A percentile compares a stretch with the other conserved stretches of the same genome.
Evolutionary conservation across 2,113 vertebrate species (phyloP).

Genomic region (Syngnathus scovelli): DNA sequence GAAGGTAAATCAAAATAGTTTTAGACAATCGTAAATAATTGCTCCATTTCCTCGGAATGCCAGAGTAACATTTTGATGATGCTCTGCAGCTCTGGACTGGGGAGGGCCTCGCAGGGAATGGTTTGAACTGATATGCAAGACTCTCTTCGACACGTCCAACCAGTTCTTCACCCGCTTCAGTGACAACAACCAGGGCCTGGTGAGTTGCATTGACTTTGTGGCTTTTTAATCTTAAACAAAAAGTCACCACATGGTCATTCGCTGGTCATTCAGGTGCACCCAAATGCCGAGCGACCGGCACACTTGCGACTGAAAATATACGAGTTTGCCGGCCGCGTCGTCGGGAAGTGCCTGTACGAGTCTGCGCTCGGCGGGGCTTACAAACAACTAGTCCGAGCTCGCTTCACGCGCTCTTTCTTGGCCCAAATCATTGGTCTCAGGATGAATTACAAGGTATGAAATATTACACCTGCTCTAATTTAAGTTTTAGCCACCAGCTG

Average conservation of each 20-base stretch:
- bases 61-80: background rate
- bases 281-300: slow-evolving; percentile 82
- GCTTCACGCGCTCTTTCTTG: slow-evolving; percentile 95
- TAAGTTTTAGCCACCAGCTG: too few species aligned
- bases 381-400: slow-evolving; percentile 91
- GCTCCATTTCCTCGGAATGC: background rate
- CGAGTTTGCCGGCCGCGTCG: slow-evolving; percentile 91
- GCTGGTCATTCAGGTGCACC: slow-evolving; percentile 80
- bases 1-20: slow-evolving; percentile 78
- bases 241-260: background rate
- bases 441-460: slow-evolving; percentile 95
- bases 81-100: slow-evolving; percentile 86
- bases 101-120: slow-evolving; percentile 95
- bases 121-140: slow-evolving; percentile 95
- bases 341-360: slow-evolving; percentile 98
- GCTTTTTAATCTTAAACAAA: background rate
- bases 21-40: background rate
- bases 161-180: slow-evolving; percentile 93
- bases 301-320: slow-evolving; percentile 88
- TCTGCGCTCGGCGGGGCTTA: slow-evolving; percentile 91
- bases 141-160: slow-evolving; percentile 90
- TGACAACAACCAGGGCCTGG: slow-evolving; percentile 95
- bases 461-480: slow-evolving; percentile 20
- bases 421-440: slow-evolving; percentile 97
- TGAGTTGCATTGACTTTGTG: slow-evolving; percentile 46